These are phyloP conservation scores for Carettochelys insculpta DNA, from an alignment of 2,113 vertebrate genomes.

Conservation along the genomic window DNA sequence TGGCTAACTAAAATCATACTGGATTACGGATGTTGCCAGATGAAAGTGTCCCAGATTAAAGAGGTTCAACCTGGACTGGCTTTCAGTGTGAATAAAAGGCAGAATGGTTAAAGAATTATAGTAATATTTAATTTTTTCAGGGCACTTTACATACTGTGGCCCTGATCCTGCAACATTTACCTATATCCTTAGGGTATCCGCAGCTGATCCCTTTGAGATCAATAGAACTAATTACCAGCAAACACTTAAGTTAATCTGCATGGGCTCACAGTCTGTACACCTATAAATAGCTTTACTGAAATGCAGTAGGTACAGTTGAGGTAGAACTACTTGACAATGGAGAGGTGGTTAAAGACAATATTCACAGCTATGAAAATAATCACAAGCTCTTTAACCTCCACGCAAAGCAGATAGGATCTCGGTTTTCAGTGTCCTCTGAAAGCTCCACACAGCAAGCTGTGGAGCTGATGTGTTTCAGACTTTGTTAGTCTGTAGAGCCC, in stretches of 20 bases:
- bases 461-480: neutral
- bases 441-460: fast-evolving
- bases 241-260: neutral
- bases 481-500: fast-evolving
- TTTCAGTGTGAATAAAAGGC: neutral
- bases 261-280: neutral
- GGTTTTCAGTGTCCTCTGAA: neutral
- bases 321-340: neutral
- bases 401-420: neutral
- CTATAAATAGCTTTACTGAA: neutral
- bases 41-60: too few relatives aligned
- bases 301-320: neutral
- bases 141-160: neutral
- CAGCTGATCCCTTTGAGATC: neutral
- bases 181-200: neutral
- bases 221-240: neutral
- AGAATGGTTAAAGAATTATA: neutral
- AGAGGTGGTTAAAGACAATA: neutral
- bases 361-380: neutral
- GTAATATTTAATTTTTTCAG: neutral
- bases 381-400: neutral
- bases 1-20: too few relatives aligned
- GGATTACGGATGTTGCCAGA: too few relatives aligned
- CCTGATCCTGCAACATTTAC: neutral
- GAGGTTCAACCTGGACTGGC: neutral